Base-by-base conservation (phyloP, 2,113 vertebrate genomes). In the Taxidea taxus region DNA sequence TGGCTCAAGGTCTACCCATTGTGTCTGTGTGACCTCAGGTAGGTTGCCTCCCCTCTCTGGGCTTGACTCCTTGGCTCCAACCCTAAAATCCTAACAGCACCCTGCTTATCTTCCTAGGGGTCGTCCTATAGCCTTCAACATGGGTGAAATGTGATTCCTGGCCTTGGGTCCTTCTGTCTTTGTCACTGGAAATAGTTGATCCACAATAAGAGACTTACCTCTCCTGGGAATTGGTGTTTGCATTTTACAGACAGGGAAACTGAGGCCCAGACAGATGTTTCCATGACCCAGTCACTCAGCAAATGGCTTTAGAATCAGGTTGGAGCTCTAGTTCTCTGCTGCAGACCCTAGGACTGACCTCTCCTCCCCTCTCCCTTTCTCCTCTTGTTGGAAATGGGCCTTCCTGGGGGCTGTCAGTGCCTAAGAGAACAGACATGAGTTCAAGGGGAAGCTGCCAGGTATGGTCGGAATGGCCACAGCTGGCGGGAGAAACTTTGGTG, bases 271-370 rank as follows among this genome's bases (percentile, higher is more conserved):
- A 23, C 0, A n/a, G 34, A 49, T 3, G 6, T 21, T 56, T 54
- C 39, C 7, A 7, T 34, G 3, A 14, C 2, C 15, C 0, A 21
- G n/a, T 29, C 29, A 23, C n/a, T 39, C 27, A 39, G 60, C 4
- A 14, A 12, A 15, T 12, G 10, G 78, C 78, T 60, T 1, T 12
- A 34, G 54, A 34, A 8, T 37, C 23, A 16, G 47, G 56, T 56
- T 44, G 34, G n/a, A 14, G n/a, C 18, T 39, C 54, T 12, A 14
- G 6, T 7, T 5, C 44, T 39, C 4, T 44, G 47, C 80, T 7
- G 56, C 10, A 0, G 8, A 39, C 7, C 6, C 20, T 2, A 4
- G 37, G 56, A 34, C 8, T 47, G 29, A 9, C 16, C 11, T 7
- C 21, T 5, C 29, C 7, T 25, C 18, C 21, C 2, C 2, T 21